Base-by-base conservation (phyloP, 1,140 invertebrate genomes). In the Brachionus plicatilis region DNA sequence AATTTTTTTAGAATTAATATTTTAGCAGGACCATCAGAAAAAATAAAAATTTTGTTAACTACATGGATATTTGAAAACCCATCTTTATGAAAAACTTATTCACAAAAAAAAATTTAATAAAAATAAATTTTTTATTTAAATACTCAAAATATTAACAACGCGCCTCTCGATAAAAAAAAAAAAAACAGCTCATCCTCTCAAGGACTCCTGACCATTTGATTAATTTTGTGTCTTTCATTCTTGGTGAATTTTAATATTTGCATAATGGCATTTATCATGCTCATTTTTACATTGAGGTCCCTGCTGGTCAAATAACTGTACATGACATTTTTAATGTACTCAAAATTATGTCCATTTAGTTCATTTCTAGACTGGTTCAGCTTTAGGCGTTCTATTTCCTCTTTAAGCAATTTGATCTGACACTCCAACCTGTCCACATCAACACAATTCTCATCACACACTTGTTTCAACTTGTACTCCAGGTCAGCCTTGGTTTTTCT, bases 311-410 rank as follows among this genome's bases (percentile, higher is more conserved):
- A 24, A 82, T 65, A 82, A 41, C 43, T 60, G 53, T 45, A 82
- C 17, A 82, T 24, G 20, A 82, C 79, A 68, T 82, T 82, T 82
- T 82, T 82, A 45, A 82, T 65, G 45, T 82, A 82, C 17, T 82
- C 79, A 27, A 82, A 82, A 82, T 82, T 82, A n/a, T 41, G 7
- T 20, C 53, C 37, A 68, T 82, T 82, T 37, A 82, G 41, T 12
- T 82, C 50, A 27, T 27, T 20, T 43, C 79, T 60, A 12, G 53
- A 65, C 41, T 82, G 37, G 24, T 82, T 82, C 9, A 82, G 24
- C 29, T 82, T 82, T 0, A 82, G 37, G 14, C 79, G 20, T 65
- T 82, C 79, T 17, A 82, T 82, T 65, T 82, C 79, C 24, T 82
- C 37, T 47, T 82, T 82, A 37, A 82, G 27, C 24, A 82, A 17